Percentiles rank a stretch among this genome's conserved stretches.
Evolutionary conservation across 2,888 invertebrate genomes (phyloP).

Genomic region (Hydropsyche betteni): DNA sequence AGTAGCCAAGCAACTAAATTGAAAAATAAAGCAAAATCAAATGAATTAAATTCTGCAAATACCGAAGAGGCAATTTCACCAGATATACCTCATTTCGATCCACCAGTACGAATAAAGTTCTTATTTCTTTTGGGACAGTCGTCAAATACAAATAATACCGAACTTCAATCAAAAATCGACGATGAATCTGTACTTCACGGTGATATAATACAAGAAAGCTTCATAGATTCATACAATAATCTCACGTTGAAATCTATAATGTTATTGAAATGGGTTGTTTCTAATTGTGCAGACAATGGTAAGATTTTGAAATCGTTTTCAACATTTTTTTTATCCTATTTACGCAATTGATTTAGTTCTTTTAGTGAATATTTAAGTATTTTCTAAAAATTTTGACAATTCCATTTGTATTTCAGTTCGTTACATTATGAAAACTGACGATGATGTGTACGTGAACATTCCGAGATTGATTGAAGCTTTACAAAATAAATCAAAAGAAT

Average conservation of each 20-base stretch:
- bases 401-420: conserved; percentile 60
- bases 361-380: background rate
- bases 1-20: background rate
- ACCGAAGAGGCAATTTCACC: no score
- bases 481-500: conserved; percentile 55
- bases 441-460: conserved; percentile 86
- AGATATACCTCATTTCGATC: background rate
- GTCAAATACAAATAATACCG: conserved; percentile 65
- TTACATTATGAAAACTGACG: conserved; percentile 85
- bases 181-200: conserved; percentile 74
- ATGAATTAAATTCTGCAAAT: background rate
- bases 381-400: background rate
- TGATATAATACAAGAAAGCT: conserved; percentile 85
- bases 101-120: conserved; percentile 43
- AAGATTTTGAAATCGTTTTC: conserved; percentile 17
- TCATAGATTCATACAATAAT: conserved; percentile 87
- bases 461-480: conserved; percentile 70
- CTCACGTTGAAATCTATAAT: conserved; percentile 85
- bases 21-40: background rate
- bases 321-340: background rate
- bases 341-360: background rate
- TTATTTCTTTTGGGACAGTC: conserved; percentile 71
- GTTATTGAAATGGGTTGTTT: conserved; percentile 83
- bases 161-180: conserved; percentile 70
- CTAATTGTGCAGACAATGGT: conserved; percentile 68